phyloP scores from a whole-genome alignment of 1,140 invertebrate species.

The Sitodiplosis mosellana region DNA sequence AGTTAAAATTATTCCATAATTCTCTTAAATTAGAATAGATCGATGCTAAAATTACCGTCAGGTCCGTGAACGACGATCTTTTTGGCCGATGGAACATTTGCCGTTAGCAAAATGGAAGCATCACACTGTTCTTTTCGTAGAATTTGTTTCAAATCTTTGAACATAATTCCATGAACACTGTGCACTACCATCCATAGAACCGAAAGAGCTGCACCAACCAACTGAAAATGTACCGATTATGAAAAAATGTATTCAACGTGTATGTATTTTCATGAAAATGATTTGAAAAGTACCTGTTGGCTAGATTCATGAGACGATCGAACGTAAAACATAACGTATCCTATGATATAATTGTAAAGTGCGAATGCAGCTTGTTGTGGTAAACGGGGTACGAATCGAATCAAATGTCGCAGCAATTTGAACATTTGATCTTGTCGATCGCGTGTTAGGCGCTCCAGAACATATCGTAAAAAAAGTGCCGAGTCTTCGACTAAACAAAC shows the following conservation, averaged over 20 bases:
- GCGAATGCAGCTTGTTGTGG: conserved; percentile 96
- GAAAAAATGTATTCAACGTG: neutral
- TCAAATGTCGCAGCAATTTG: conserved; percentile 77
- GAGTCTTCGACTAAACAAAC: conserved; percentile 95
- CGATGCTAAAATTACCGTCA: conserved; percentile 36
- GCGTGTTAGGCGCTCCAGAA: conserved; percentile 86
- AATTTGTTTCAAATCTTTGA: conserved; percentile 98
- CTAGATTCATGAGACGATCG: conserved; percentile 84
- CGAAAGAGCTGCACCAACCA: conserved; percentile 84
- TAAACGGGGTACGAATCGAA: conserved; percentile 79
- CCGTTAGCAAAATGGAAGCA: conserved; percentile 89
- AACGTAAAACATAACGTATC: conserved; percentile 99
- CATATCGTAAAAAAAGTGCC: conserved; percentile 85
- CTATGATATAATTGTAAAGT: conserved; percentile 98
- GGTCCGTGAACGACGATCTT: conserved; percentile 97
- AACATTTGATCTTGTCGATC: conserved; percentile 94
- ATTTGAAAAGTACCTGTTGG: conserved; percentile 41
- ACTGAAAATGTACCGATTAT: conserved; percentile 10
- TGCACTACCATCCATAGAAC: conserved; percentile 95
- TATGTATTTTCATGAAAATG: neutral
- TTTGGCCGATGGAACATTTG: conserved; percentile 96
- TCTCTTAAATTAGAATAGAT: neutral
- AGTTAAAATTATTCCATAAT: too few species aligned
- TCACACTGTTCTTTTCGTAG: conserved; percentile 97
- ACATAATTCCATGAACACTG: conserved; percentile 96